These are phyloP conservation scores for Podargus strigoides DNA, from an alignment of 2,797 vertebrate species.

Conservation along the genomic window DNA sequence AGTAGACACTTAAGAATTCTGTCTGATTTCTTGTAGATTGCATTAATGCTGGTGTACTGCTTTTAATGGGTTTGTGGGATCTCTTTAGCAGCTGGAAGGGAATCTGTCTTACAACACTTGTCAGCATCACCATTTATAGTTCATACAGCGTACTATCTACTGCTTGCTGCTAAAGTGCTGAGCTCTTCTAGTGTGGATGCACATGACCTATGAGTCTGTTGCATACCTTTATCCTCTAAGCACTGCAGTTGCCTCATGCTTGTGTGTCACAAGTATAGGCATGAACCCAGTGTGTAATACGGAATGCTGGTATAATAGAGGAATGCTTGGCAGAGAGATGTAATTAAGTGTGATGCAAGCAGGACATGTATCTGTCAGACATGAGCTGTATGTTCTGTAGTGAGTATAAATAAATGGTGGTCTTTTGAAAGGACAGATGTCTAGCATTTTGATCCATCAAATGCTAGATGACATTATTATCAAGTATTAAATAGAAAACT, in stretches of 20 bases:
- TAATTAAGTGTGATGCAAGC: not conserved
- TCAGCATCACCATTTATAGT: not conserved
- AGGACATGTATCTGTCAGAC: not conserved
- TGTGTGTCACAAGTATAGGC: not conserved
- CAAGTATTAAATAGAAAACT: not conserved
- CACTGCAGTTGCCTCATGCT: not conserved
- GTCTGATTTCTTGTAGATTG: not conserved
- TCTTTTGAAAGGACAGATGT: not conserved
- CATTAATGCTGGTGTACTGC: not conserved
- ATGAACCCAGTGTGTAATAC: not conserved
- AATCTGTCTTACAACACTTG: not conserved
- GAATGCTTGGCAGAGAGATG: not conserved
- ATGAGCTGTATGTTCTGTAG: not conserved
- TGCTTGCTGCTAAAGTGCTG: not conserved
- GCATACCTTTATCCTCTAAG: not conserved
- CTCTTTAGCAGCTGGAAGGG: not conserved
- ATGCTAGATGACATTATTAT: not conserved
- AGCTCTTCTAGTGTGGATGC: not conserved
- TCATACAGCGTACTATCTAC: not conserved
- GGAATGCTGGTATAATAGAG: not conserved
- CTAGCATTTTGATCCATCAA: fast-evolving
- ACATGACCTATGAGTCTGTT: not conserved
- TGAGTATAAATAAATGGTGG: not conserved
- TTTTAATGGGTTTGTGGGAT: not conserved
- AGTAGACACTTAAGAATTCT: not conserved